Percentiles rank a stretch among this genome's conserved stretches.
Evolutionary conservation across 2,797 vertebrate genomes (phyloP).

Genomic region (Chaenodraco wilsoni): DNA sequence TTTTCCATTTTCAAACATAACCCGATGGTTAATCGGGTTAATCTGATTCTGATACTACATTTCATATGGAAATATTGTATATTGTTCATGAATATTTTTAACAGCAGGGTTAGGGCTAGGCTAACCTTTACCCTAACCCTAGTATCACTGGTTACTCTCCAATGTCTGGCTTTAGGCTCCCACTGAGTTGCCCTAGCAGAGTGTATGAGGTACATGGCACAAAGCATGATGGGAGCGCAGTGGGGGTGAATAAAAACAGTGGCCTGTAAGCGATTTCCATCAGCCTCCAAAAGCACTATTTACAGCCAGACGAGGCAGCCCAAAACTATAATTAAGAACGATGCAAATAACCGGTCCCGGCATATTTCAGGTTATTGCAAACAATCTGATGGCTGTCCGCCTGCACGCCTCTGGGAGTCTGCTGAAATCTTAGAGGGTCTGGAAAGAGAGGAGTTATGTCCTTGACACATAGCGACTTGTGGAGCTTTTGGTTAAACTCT

Average conservation of each 20-base stretch:
- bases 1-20: too few species aligned
- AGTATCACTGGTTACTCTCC: too few species aligned
- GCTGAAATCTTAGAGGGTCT: conserved; percentile 71
- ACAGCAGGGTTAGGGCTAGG: too few species aligned
- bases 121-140: too few species aligned
- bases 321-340: conserved; percentile 72
- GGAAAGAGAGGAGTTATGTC: conserved; percentile 67
- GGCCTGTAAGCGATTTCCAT: conserved; percentile 68
- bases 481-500: conserved; percentile 59
- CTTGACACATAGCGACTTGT: conserved; percentile 56
- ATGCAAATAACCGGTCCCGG: conserved; percentile 79
- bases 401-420: conserved; percentile 48
- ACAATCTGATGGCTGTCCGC: conserved; percentile 67
- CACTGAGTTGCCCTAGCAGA: conserved; percentile 8
- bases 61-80: too few species aligned
- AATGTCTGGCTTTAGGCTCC: background rate
- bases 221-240: conserved; percentile 44
- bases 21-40: too few species aligned
- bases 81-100: too few species aligned
- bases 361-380: conserved; percentile 77
- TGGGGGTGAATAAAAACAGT: conserved; percentile 49
- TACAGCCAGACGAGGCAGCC: conserved; percentile 50
- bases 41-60: too few species aligned
- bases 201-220: conserved; percentile 36
- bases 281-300: conserved; percentile 64